Evolutionary conservation across 2,888 invertebrate species (phyloP), one percentile per base, ranked within the genome.

Genomic region (Odontomyia ornata): DNA sequence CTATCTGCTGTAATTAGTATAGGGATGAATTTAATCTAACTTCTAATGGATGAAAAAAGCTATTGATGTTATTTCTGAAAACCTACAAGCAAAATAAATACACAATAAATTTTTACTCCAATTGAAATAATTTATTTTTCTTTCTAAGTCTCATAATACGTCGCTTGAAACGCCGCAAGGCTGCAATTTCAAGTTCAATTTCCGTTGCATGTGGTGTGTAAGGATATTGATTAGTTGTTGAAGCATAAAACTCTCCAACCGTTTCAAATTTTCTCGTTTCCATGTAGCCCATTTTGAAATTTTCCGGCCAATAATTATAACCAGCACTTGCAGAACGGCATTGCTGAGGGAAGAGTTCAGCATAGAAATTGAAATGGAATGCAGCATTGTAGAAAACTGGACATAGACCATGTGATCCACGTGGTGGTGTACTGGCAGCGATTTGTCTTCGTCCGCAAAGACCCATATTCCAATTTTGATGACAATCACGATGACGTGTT

Each of bases 391-490:
- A 83, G 67, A 82, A 82, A 28, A 80, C 77, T 1, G 82, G 80
- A 75, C 83, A 83, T 7, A 83, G 52, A 1, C 83, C 83, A 69
- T 83, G 83, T 0, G 81, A 81, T 1, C 81, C 82, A 4, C 76
- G 57, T 2, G 81, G 82, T 9, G 78, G 78, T n/a, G 77, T 15
- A 0, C 80, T 69, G 1, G 81, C 80, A 2, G 80, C 82, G 5
- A 78, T 27, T 79, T 83, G 83, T 65, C 77, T 75, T 47, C 76
- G 57, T 28, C 83, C 83, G 78, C 83, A 83, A 28, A 80, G 76
- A 7, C 83, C 83, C 82, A 83, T 81, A 64, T 81, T 79, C 81
- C 82, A 83, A 79, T 83, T 80, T 73, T 82, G 82, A 77, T 83
- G 81, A 36, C 83, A 83, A 65, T 81, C 81, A 5, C 82, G 78